Conservation (phyloP, 2,113 vertebrate species). For the Arenaria interpres region DNA sequence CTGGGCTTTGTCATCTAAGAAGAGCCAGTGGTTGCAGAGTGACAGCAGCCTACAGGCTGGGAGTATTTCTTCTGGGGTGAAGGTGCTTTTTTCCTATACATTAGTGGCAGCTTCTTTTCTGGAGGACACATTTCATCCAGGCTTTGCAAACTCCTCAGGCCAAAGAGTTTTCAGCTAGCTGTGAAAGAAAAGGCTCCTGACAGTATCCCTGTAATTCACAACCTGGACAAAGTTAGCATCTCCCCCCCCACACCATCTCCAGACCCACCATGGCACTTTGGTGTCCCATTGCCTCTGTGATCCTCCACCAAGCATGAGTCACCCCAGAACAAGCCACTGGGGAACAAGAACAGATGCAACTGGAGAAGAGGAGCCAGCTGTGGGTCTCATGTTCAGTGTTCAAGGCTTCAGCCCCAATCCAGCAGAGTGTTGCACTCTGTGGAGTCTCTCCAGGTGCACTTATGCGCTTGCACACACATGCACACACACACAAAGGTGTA, state of each 20-base stretch:
- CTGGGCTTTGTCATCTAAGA: background rate
- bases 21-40: background rate
- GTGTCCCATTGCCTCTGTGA: background rate
- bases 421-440: background rate
- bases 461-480: background rate
- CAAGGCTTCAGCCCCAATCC: background rate
- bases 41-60: background rate
- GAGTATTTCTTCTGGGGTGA: background rate
- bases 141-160: background rate
- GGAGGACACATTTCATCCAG: background rate
- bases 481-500: background rate
- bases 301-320: background rate
- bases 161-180: background rate
- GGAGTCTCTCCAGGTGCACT: background rate
- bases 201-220: background rate
- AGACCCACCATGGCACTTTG: no score
- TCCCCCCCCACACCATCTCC: background rate
- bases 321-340: background rate
- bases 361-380: background rate
- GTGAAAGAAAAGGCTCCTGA: background rate
- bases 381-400: background rate
- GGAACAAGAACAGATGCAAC: background rate
- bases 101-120: background rate
- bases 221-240: background rate
- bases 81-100: background rate